Conservation (phyloP, 2,113 vertebrate species). For the Manacus vitellinus region DNA sequence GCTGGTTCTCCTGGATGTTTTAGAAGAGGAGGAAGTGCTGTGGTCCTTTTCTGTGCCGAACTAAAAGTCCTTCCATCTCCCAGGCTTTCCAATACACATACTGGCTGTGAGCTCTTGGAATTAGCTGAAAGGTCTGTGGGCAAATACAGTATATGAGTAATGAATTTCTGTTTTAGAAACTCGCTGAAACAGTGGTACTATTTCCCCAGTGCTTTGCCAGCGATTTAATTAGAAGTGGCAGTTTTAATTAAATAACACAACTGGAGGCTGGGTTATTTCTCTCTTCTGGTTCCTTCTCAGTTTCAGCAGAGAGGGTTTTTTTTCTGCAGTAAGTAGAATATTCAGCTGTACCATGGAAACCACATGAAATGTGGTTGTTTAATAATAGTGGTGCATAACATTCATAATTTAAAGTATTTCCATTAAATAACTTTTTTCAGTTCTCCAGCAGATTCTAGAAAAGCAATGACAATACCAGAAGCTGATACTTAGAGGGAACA, state of each 20-base stretch:
- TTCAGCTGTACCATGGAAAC: not conserved
- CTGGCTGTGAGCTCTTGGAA: not conserved
- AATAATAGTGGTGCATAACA: not conserved
- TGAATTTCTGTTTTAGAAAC: not conserved
- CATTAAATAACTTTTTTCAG: not conserved
- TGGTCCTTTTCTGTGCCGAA: not conserved
- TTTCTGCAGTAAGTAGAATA: not conserved
- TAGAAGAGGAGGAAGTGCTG: not conserved
- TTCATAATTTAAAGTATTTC: not conserved
- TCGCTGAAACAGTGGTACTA: not conserved
- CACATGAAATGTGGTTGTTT: not conserved
- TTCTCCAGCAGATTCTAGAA: not conserved
- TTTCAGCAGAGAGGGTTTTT: not conserved
- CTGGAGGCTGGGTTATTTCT: not conserved
- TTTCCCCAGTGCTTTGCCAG: not conserved
- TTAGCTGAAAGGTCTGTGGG: not conserved
- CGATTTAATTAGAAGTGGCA: constrained; percentile 29
- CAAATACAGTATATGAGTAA: not conserved
- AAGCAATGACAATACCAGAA: not conserved
- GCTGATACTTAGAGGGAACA: not conserved
- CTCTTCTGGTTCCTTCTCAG: not conserved
- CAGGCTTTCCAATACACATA: rapidly evolving
- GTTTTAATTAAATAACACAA: constrained; percentile 19
- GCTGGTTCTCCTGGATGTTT: not conserved
- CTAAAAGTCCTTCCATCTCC: not conserved